Base-by-base conservation (phyloP, 1,140 invertebrate genomes). In the Teleopsis dalmanni region DNA sequence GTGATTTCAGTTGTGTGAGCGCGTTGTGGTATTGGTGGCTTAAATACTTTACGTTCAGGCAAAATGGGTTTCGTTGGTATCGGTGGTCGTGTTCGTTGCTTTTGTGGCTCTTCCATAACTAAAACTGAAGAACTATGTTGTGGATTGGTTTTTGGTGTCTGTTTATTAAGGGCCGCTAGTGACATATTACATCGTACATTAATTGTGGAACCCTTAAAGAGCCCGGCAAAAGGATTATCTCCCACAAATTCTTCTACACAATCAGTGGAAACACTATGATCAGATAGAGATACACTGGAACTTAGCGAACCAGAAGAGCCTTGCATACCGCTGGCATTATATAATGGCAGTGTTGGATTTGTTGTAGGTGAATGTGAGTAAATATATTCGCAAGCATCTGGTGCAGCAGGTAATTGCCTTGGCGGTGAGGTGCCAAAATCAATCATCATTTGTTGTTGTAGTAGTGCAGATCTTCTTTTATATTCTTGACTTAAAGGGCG, bases 211-310 rank as follows among this genome's bases (percentile, higher is more conserved):
- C 85, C 85, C 69, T 87, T 87, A 62, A 87, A 78, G 53, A 88
- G 75, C 66, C 85, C 88, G 72, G 88, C 87, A 75, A 90, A 93
- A 45, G 88, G 88, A 46, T 84, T 81, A 65, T 91, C 88, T 47
- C 85, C 83, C 46, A 88, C 79, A 65, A 84, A 89, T 72, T 91
- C 88, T 72, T 91, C 88, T 37, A 91, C 84, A 61, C 80, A 82
- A 70, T 88, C 86, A 60, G 84, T 86, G 53, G 85, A 85, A 40
- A 85, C 80, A 65, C 86, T 88, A 65, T 87, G 82, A 65, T 85
- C 83, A 10, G 82, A 84, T 13, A 81, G 73, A 3, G 82, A 84
- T 44, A 83, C 77, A 64, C 80, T 83, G 0, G 68, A 71, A 25
- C 67, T 71, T 2, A 71, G 37, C 0, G 68, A 71, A 11, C 68